Conservation (phyloP, 1,140 invertebrate genomes). For the Brachionus rotundiformis region DNA sequence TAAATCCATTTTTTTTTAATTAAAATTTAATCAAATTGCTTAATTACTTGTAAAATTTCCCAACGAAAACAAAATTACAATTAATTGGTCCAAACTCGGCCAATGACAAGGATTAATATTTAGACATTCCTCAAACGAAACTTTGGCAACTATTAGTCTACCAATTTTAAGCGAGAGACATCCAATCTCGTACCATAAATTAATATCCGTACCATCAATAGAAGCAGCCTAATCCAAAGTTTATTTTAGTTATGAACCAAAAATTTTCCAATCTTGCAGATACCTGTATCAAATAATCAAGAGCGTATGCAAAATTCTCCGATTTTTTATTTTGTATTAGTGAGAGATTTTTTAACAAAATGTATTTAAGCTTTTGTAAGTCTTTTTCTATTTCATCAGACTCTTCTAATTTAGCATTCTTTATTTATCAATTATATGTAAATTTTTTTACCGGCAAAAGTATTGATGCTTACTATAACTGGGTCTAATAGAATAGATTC, state of each 20-base stretch:
- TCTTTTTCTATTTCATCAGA: conserved; percentile 2
- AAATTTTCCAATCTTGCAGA: not conserved
- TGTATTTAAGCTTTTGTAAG: conserved; percentile 7
- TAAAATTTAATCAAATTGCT: too few species aligned
- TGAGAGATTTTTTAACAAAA: conserved; percentile 31
- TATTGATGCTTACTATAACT: conserved; percentile 5
- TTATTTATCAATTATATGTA: too few species aligned
- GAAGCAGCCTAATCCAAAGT: not conserved
- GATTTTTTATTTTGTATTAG: conserved; percentile 8
- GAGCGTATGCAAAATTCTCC: not conserved
- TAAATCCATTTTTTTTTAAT: too few species aligned
- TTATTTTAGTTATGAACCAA: not conserved
- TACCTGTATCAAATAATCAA: conserved; percentile 26
- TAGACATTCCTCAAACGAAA: conserved; percentile 24
- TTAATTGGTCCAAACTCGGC: conserved; percentile 42
- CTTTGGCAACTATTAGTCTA: conserved; percentile 11
- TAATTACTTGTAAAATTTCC: conserved; percentile 1
- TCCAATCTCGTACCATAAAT: conserved; percentile 43
- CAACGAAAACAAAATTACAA: conserved; percentile 14
- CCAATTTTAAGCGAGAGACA: not conserved
- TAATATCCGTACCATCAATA: conserved; percentile 20
- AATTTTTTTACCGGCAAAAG: too few species aligned
- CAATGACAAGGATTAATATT: conserved; percentile 1
- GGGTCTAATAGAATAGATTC: not conserved
- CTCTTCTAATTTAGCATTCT: not conserved